These are phyloP conservation scores for Andrena bucephala DNA, from an alignment of 2,888 invertebrate species.

Conservation along the genomic window DNA sequence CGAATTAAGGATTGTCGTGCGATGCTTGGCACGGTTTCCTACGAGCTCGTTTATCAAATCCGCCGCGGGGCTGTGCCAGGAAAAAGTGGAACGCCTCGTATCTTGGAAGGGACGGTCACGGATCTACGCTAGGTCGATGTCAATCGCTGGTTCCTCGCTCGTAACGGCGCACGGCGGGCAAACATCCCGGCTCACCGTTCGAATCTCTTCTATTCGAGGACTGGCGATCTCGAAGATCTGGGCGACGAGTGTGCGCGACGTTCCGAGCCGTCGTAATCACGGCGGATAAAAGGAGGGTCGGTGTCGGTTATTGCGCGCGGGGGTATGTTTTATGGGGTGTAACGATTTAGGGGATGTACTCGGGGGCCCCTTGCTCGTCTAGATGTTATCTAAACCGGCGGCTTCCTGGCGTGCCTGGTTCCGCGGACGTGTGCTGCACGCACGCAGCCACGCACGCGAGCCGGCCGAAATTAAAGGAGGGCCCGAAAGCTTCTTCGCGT, in stretches of 20 bases:
- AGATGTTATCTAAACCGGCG: slow-evolving; percentile 84
- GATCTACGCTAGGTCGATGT: too few relatives aligned
- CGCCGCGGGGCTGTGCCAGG: too few relatives aligned
- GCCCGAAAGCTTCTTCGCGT: slow-evolving; percentile 27
- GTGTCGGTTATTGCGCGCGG: slow-evolving; percentile 80
- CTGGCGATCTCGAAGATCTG: not conserved
- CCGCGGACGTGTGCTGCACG: slow-evolving; percentile 9
- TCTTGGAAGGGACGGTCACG: too few relatives aligned
- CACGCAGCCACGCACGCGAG: slow-evolving; percentile 57
- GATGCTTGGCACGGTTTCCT: too few relatives aligned
- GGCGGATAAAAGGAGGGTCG: slow-evolving; percentile 71
- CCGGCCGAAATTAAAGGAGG: slow-evolving; percentile 73
- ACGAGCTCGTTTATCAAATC: too few relatives aligned
- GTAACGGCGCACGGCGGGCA: too few relatives aligned
- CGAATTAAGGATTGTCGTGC: too few relatives aligned
- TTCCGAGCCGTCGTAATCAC: slow-evolving; percentile 56
- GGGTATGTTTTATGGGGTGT: slow-evolving; percentile 82
- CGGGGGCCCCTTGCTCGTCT: slow-evolving; percentile 70
- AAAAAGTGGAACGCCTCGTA: too few relatives aligned
- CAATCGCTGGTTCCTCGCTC: too few relatives aligned
- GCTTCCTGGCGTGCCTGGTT: slow-evolving; percentile 78
- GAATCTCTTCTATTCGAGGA: too few relatives aligned
- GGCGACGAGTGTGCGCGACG: not conserved
- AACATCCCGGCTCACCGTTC: too few relatives aligned
- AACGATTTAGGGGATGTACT: slow-evolving; percentile 78